These are phyloP conservation scores for Ceratoteleas bidentatus DNA, from an alignment of 1,140 invertebrate species.

Conservation along the genomic window DNA sequence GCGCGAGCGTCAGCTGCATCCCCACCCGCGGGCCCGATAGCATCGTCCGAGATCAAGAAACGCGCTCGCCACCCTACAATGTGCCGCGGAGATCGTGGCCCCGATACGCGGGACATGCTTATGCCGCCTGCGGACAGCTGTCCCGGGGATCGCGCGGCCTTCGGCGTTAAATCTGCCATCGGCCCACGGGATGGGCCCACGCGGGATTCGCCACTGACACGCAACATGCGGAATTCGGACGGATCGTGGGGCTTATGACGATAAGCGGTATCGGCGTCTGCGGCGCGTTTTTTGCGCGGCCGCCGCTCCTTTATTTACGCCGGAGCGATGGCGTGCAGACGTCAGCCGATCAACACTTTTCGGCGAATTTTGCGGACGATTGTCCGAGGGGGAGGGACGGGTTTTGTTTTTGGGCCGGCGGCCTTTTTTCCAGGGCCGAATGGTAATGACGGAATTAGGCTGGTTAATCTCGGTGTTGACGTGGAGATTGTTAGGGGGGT, in stretches of 20 bases:
- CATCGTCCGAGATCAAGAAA: slow-evolving; percentile 52
- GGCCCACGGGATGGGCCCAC: too few species aligned
- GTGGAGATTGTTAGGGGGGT: neutral
- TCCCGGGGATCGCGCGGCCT: slow-evolving; percentile 38
- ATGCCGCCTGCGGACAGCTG: slow-evolving; percentile 56
- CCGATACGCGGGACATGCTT: slow-evolving; percentile 50
- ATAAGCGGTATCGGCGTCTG: slow-evolving; percentile 23
- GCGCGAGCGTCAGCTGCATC: slow-evolving; percentile 49
- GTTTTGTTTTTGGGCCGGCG: neutral
- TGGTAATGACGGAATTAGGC: neutral
- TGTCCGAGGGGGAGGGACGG: neutral
- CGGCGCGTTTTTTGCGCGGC: slow-evolving; percentile 7
- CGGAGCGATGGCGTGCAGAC: neutral
- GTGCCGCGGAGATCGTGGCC: slow-evolving; percentile 49
- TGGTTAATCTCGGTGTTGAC: neutral
- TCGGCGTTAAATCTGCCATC: slow-evolving; percentile 43
- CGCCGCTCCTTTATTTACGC: too few species aligned
- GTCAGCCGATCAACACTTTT: neutral
- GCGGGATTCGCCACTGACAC: slow-evolving; percentile 40
- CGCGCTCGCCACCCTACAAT: slow-evolving; percentile 45
- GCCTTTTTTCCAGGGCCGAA: neutral
- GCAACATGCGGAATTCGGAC: slow-evolving; percentile 45
- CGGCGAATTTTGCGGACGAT: neutral
- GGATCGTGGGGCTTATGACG: slow-evolving; percentile 25
- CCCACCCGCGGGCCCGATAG: slow-evolving; percentile 30